Evolutionary conservation across 2,888 invertebrate genomes (phyloP).

Genomic region (Cephus nigrinus): DNA sequence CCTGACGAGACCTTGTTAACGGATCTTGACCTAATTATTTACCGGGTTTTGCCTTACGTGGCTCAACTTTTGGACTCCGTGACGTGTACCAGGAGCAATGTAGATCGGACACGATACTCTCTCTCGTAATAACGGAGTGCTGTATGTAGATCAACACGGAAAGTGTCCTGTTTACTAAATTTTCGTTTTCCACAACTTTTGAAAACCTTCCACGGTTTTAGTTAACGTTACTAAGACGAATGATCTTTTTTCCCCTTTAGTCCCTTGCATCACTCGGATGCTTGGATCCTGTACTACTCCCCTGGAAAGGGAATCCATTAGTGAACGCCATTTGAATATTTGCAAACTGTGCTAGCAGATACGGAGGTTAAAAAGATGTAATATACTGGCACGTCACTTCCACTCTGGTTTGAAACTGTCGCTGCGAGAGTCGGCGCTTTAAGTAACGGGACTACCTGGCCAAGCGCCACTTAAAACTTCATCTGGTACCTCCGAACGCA

Average conservation of each 20-base stretch:
- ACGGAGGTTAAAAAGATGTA: conserved; percentile 60
- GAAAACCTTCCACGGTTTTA: neutral
- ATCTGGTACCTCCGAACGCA: conserved; percentile 27
- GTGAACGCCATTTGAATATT: conserved; percentile 63
- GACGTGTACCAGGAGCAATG: neutral
- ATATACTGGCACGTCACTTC: conserved; percentile 59
- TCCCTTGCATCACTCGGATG: conserved; percentile 54
- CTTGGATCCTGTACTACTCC: conserved; percentile 17
- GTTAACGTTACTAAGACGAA: conserved; percentile 27
- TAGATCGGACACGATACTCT: neutral
- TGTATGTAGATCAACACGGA: neutral
- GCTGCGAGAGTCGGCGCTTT: conserved; percentile 33
- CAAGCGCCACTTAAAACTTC: conserved; percentile 52
- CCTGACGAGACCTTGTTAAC: neutral
- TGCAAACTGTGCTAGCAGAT: conserved; percentile 57
- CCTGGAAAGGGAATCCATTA: conserved; percentile 53
- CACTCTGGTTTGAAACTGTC: conserved; percentile 57
- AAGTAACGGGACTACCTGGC: conserved; percentile 49
- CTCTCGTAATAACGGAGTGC: neutral
- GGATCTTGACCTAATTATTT: neutral
- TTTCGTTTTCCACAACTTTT: neutral
- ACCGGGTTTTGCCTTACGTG: neutral
- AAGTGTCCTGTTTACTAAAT: neutral
- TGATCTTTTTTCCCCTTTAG: conserved; percentile 49
- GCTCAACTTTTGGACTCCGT: neutral